A percentile compares a stretch with the other conserved stretches of the same genome.
These are phyloP conservation scores for Philaethria dido DNA, from an alignment of 2,888 invertebrate genomes.

Conservation along the genomic window DNA sequence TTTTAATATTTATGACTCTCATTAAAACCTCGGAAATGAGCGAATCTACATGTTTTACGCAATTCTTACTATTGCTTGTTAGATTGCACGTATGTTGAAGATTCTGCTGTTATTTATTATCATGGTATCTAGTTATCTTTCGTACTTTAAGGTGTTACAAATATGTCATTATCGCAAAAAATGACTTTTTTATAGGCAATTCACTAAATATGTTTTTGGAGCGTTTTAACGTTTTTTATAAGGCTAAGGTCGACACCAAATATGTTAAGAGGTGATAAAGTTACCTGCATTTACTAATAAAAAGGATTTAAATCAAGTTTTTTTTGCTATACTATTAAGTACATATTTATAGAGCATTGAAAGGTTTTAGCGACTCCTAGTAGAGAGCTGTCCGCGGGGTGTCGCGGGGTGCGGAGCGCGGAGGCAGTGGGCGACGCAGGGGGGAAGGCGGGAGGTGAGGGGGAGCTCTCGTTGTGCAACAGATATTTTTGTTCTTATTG, in stretches of 20 bases:
- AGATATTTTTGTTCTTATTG: slow-evolving; percentile 29
- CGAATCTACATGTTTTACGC: background rate
- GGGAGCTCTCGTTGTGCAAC: slow-evolving; percentile 28
- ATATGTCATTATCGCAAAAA: background rate
- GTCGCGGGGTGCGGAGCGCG: background rate
- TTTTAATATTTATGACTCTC: background rate
- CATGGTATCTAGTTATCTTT: background rate
- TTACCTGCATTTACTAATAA: background rate
- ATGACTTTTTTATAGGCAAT: background rate
- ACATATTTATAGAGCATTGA: background rate
- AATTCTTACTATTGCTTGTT: background rate
- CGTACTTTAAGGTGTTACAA: background rate
- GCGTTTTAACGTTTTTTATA: background rate
- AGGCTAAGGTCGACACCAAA: background rate
- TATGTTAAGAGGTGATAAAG: background rate
- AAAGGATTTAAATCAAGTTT: background rate
- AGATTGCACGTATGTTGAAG: background rate
- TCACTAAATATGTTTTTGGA: no score
- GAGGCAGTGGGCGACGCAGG: no score
- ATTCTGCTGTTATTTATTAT: background rate
- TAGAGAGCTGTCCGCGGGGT: background rate
- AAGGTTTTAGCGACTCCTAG: background rate
- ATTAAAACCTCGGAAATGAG: background rate
- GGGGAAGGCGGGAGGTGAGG: background rate
- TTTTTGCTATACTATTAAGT: background rate